Evolutionary conservation across 2,888 invertebrate species (phyloP), one percentile per base, ranked within the genome.

Genomic region (Polymixis flavicincta): DNA sequence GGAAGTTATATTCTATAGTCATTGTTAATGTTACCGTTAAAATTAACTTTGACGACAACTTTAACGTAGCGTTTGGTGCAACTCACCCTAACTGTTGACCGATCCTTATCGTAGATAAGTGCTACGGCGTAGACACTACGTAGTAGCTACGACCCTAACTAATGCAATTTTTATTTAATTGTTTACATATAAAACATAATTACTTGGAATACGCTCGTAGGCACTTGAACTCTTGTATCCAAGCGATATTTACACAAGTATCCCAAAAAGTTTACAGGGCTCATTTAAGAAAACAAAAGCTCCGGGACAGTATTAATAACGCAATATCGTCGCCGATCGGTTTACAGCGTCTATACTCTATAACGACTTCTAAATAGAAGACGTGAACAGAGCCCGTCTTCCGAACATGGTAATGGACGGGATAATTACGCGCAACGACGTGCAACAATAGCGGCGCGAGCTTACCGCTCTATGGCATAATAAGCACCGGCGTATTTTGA

Each of bases 401-500:
- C 94, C 94, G 93, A 95, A 96, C 95, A 95, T 95, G 96, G 95
- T 94, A 96, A 95, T 95, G 95, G 95, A 95, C 95, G 93, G 95
- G 95, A 95, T 96, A 96, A 96, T 96, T 96, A 96, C 95, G 95
- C 91, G 93, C 94, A 94, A 94, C 95, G 93, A 94, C 94, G 94
- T 95, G 95, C 94, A 95, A 96, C 96, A 96, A 96, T 96, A 96
- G 95, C 93, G 93, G 94, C 94, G 95, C 95, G 94, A 94, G 95
- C 94, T 93, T 92, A 93, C 93, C 91, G 93, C 92, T 95, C 93
- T 95, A 94, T 95, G 94, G 94, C 94, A 95, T 95, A 96, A 95
- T 95, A 95, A 95, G 94, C 93, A 94, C 94, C 95, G 94, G 94
- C 92, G 93, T 95, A 95, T 95, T 95, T 95, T 95, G 95, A 95